Evolutionary conservation across 2,888 invertebrate genomes (phyloP), one percentile per base, ranked within the genome.

Genomic region (Ceriagrion tenellum): DNA sequence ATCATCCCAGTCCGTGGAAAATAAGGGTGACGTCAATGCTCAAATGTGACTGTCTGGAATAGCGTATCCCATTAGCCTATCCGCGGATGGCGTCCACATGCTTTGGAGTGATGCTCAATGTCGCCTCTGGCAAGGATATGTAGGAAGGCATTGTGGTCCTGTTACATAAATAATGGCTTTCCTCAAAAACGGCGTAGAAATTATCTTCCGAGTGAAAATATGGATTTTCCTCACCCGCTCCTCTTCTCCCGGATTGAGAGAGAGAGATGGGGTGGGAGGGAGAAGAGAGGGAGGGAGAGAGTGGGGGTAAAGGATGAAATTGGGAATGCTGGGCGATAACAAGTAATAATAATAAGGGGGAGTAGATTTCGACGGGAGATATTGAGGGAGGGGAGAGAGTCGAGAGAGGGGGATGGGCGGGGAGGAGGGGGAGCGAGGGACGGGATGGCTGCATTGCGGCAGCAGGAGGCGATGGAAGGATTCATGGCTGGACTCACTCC

Each of bases 371-470:
- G 69, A 4, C 69, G 12, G 69, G 26, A 69, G 69, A 69, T 69
- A 69, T 20, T 20, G 26, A n/a, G 69, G 69, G 69, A n/a, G 69
- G 69, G 69, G 12, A 69, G 69, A 69, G 69, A 26, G 23, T 23
- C 13, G 18, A 35, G 16, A 26, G n/a, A 26, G 13, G 30, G 35
- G 35, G n/a, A n/a, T n/a, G n/a, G n/a, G n/a, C n/a, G 3, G 81
- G n/a, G 35, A 13, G 26, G 81, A 35, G 35, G 16, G 35, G 1
- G 35, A n/a, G n/a, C 13, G 30, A 35, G 81, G 81, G 81, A 13
- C 81, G 81, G 81, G 81, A 81, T 81, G 81, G 81, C 81, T 81
- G 81, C 81, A 81, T 81, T 81, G 81, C 81, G 81, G 69, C 26
- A 69, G 81, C 81, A 81, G 81, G 35, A 35, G 81, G 81, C 81